Evolutionary conservation across 1,140 invertebrate species (phyloP).

Genomic region (Hyles euphorbiae): DNA sequence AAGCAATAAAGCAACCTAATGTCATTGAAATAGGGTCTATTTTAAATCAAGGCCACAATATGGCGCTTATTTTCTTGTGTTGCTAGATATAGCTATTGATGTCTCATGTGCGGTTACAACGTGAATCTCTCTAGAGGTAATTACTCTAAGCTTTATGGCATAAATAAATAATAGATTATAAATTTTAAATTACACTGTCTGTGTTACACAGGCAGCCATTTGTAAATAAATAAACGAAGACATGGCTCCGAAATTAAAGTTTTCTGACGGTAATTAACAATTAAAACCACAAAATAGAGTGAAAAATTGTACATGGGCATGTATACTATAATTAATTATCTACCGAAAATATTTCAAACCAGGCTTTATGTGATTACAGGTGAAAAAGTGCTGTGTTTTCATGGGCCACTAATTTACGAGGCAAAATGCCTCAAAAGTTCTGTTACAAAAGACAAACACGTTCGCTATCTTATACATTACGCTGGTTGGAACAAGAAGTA

Average conservation of each 20-base stretch:
- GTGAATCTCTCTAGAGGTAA: too few relatives aligned
- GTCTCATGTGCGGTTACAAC: too few relatives aligned
- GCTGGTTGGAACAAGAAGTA: conserved; percentile 99
- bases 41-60: too few relatives aligned
- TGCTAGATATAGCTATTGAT: too few relatives aligned
- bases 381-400: conserved; percentile 97
- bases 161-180: too few relatives aligned
- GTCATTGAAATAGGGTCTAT: too few relatives aligned
- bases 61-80: too few relatives aligned
- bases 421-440: conserved; percentile 94
- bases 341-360: neutral
- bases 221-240: conserved; percentile 22
- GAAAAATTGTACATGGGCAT: too few relatives aligned
- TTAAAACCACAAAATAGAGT: neutral
- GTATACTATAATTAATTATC: too few relatives aligned
- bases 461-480: conserved; percentile 96
- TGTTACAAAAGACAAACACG: conserved; percentile 88
- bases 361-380: conserved; percentile 76
- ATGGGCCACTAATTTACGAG: conserved; percentile 96
- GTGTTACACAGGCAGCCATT: conserved; percentile 6
- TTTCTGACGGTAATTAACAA: conserved; percentile 77
- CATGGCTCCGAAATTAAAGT: conserved; percentile 77
- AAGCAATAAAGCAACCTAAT: too few relatives aligned
- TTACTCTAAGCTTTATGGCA: too few relatives aligned
- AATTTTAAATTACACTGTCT: too few relatives aligned